Percentiles rank a stretch among this genome's conserved stretches.
phyloP scores from a whole-genome alignment of 1,140 invertebrate species.

The Cephus cinctus region DNA sequence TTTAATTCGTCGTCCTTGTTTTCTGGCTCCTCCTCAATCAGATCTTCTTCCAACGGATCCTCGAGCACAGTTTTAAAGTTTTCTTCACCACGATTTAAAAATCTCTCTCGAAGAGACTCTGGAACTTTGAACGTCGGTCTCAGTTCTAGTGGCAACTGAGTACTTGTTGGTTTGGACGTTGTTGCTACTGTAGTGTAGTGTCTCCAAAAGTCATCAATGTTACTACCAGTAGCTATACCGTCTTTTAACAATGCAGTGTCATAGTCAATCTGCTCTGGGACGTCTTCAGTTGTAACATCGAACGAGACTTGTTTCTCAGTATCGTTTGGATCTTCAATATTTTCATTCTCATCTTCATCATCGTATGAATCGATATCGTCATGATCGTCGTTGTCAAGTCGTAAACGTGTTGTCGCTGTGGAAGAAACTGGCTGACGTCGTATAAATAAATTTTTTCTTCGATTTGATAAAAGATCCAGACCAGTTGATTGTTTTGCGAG shows the following conservation, averaged over 20 bases:
- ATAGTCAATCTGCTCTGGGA: not conserved
- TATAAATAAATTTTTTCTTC: conserved; percentile 38
- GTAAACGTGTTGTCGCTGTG: conserved; percentile 6
- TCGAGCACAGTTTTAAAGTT: too few relatives aligned
- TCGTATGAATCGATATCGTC: conserved; percentile 1
- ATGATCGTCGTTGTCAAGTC: conserved; percentile 5
- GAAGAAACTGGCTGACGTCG: conserved; percentile 28
- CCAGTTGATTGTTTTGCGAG: conserved; percentile 9
- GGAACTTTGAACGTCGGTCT: not conserved
- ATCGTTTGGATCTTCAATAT: conserved; percentile 1
- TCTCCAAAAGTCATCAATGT: conserved; percentile 28
- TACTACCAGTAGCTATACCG: not conserved
- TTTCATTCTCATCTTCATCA: not conserved
- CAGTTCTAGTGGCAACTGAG: not conserved
- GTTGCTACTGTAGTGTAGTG: conserved; percentile 20
- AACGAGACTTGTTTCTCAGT: not conserved
- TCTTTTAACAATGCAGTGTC: not conserved
- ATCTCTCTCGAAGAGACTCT: not conserved
- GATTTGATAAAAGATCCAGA: conserved; percentile 13
- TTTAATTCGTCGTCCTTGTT: conserved; percentile 1
- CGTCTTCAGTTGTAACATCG: not conserved
- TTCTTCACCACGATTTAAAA: too few relatives aligned
- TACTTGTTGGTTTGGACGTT: conserved; percentile 1
- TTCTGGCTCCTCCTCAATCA: conserved; percentile 8
- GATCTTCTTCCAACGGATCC: too few relatives aligned